A percentile compares a stretch with the other conserved stretches of the same genome.
Evolutionary conservation across 1,140 invertebrate species (phyloP).

Genomic region (Drosophila seguyi): DNA sequence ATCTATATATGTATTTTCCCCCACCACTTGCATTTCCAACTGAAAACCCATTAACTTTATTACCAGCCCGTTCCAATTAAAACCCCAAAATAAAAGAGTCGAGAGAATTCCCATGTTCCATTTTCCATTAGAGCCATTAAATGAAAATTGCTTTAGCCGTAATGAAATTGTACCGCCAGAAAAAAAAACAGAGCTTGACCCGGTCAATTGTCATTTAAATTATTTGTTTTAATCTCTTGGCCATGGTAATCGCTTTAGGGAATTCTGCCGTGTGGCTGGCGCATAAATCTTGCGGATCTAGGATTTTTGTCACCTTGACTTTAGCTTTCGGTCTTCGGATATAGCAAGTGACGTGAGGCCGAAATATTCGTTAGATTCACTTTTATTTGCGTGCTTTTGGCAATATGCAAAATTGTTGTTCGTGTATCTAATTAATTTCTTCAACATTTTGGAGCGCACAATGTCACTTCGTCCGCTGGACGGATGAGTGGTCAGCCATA

Average conservation of each 20-base stretch:
- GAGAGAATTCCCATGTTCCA: conserved; percentile 72
- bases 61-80: conserved; percentile 33
- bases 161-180: conserved; percentile 55
- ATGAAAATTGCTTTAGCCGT: conserved; percentile 48
- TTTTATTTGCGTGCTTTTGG: conserved; percentile 60
- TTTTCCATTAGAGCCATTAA: conserved; percentile 63
- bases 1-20: background rate
- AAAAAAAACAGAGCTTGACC: conserved; percentile 61
- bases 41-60: conserved; percentile 51
- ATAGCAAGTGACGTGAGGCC: conserved; percentile 48
- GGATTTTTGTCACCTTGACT: conserved; percentile 58
- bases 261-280: conserved; percentile 53
- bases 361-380: conserved; percentile 27
- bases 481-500: conserved; percentile 49
- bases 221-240: conserved; percentile 22
- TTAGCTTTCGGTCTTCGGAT: conserved; percentile 24
- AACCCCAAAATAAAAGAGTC: conserved; percentile 20
- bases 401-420: conserved; percentile 65
- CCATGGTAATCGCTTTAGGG: conserved; percentile 12
- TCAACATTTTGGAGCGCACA: conserved; percentile 45
- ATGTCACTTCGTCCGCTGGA: conserved; percentile 37
- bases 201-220: conserved; percentile 59
- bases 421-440: conserved; percentile 70
- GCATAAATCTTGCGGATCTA: conserved; percentile 53
- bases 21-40: conserved; percentile 29